Base-by-base conservation (phyloP, 2,888 invertebrate genomes). In the Doris montereyensis region DNA sequence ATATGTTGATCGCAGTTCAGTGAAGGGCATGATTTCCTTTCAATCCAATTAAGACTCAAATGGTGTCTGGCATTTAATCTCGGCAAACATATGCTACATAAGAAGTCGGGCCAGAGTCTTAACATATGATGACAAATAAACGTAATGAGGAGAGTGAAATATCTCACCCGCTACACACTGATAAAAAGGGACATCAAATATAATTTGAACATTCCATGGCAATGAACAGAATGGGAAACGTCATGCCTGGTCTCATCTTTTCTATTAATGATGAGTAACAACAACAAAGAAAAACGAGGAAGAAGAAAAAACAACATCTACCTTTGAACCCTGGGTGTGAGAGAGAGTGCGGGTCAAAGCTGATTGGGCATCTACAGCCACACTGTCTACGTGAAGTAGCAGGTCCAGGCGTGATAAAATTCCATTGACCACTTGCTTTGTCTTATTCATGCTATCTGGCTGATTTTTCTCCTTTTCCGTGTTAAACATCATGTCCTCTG, bases 351-450 rank as follows among this genome's bases (percentile, higher is more conserved):
- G 82, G 2, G 86, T 84, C 34, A 88, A 81, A 8, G 84, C 77
- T 0, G 84, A 81, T 21, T 79, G 79, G 26, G 83, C 84, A n/a
- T 81, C 81, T n/a, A 77, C 83, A 10, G 85, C 85, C 2, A 85
- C 83, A 32, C 90, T 90, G 82, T 85, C 89, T 10, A 90, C 90
- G 75, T 89, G 90, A 52, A 90, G 85, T 35, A 90, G 81, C 17
- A 90, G 85, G 70, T 88, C 87, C 30, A 90, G 85, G 24, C 89
- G 78, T 3, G 88, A 85, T 65, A 88, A 76, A 58, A 90, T 85
- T 0, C 88, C 89, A 21, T 84, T 81, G 26, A 89, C 88, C 35
- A 90, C 83, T 17, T 88, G 86, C 32, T 84, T 82, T 0, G 89
- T 90, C 73, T 87, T 84, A 21, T 76, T 57, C 82, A 89, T 81